Conservation (phyloP, 2,113 vertebrate species). For the Pipra filicauda region DNA sequence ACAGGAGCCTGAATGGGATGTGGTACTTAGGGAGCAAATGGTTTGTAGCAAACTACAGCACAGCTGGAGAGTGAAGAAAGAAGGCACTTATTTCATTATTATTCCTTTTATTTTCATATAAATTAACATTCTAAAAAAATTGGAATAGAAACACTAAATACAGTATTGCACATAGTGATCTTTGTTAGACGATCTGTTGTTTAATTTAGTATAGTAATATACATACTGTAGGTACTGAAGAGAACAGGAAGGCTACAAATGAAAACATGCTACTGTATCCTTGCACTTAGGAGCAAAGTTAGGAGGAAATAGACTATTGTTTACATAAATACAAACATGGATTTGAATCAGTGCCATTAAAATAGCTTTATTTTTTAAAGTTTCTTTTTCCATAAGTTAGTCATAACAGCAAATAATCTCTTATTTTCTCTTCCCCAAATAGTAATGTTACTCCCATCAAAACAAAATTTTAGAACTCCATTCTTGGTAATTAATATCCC, state of each 20-base stretch:
- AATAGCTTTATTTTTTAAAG: conserved; percentile 62
- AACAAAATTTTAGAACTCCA: conserved; percentile 42
- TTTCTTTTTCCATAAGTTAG: conserved; percentile 44
- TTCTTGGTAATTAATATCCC: conserved; percentile 45
- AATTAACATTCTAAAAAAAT: conserved; percentile 84
- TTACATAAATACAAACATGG: conserved; percentile 78
- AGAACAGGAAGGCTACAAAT: conserved; percentile 71
- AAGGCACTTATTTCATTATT: conserved; percentile 64
- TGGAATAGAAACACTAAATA: conserved; percentile 87
- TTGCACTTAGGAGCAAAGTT: conserved; percentile 66
- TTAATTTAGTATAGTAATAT: conserved; percentile 74
- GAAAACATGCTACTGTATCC: conserved; percentile 71
- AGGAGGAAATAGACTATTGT: conserved; percentile 64
- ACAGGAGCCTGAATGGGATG: not conserved
- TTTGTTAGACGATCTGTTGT: conserved; percentile 78
- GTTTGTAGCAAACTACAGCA: not conserved
- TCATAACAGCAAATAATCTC: conserved; percentile 56
- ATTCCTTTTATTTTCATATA: conserved; percentile 91
- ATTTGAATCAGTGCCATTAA: conserved; percentile 71
- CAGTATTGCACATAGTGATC: conserved; percentile 86
- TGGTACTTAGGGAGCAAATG: not conserved
- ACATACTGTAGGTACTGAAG: conserved; percentile 71
- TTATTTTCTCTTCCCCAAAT: conserved; percentile 47
- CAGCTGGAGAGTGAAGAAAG: not conserved
- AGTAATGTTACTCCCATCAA: conserved; percentile 49